phyloP scores from a whole-genome alignment of 2,113 vertebrate species.

The Lagopus leucura region DNA sequence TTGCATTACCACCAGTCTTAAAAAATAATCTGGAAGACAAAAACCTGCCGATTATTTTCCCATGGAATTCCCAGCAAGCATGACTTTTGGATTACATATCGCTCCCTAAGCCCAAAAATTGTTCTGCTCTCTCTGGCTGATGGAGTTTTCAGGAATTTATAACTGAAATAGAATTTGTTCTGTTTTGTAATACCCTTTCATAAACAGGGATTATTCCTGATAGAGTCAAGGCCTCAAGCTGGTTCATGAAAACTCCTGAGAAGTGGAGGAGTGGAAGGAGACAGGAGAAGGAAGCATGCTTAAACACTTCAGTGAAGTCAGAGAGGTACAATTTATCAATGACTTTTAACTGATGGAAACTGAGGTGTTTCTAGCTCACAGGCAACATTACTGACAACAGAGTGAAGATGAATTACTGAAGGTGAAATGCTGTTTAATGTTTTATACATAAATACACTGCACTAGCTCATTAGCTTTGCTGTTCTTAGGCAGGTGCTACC shows the following conservation, averaged over 20 bases:
- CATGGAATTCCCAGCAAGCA: background rate
- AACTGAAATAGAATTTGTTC: background rate
- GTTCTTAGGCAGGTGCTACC: background rate
- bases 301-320: background rate
- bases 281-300: background rate
- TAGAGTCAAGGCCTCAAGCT: background rate
- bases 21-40: slow-evolving; percentile 5
- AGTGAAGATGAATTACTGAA: background rate
- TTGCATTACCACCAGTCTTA: slow-evolving; percentile 1
- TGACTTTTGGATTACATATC: slow-evolving; percentile 3
- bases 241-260: background rate
- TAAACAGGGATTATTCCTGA: background rate
- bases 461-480: background rate
- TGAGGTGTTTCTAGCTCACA: background rate
- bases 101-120: slow-evolving; percentile 14
- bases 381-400: background rate
- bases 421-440: background rate
- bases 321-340: background rate
- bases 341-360: background rate
- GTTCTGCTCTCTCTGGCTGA: background rate
- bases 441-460: background rate
- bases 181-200: slow-evolving; percentile 9
- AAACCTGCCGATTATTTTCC: background rate
- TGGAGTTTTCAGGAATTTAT: background rate
- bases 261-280: background rate